Conservation (phyloP, 2,797 vertebrate species). For the Accipiter superciliosus region DNA sequence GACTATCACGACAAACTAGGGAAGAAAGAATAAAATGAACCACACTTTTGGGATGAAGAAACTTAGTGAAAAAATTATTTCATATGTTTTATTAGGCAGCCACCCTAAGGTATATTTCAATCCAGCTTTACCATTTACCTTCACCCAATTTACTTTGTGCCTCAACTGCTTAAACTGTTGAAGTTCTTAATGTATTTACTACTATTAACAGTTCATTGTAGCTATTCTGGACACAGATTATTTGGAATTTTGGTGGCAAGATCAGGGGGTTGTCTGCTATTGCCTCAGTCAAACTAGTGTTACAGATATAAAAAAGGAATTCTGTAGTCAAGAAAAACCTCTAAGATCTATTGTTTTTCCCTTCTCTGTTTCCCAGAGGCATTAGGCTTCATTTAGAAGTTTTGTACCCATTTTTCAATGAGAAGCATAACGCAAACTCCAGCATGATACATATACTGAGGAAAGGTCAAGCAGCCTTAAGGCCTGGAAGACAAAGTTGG, state of each 20-base stretch:
- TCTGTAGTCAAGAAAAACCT: neutral
- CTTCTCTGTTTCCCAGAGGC: neutral
- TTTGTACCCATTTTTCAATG: neutral
- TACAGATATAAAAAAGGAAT: neutral
- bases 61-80: neutral
- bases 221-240: neutral
- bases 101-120: neutral
- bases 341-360: neutral
- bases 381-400: neutral
- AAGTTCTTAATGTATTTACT: neutral
- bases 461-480: neutral
- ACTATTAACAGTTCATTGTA: neutral
- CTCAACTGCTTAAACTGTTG: neutral
- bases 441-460: neutral
- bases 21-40: neutral
- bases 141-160: neutral
- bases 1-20: conserved; percentile 93
- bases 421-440: neutral
- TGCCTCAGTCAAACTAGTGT: neutral
- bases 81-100: neutral
- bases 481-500: neutral
- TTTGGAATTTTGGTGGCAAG: neutral
- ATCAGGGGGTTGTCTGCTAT: neutral
- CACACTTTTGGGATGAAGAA: neutral
- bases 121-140: neutral